These are phyloP conservation scores for Lasiurus borealis DNA, from an alignment of 2,113 vertebrate genomes.

Conservation along the genomic window DNA sequence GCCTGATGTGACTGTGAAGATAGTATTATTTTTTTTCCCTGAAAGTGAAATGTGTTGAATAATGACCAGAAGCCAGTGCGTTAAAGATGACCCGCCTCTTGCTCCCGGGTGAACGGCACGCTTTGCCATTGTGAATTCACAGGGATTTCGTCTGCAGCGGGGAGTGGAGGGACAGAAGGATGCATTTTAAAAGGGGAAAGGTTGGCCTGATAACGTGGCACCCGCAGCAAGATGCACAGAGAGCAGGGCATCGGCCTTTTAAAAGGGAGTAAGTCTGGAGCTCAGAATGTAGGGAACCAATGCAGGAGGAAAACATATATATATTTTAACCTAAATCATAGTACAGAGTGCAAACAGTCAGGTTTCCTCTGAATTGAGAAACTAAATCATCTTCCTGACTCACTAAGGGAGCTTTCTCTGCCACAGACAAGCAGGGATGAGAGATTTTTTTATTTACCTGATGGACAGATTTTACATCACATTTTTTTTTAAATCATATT, in stretches of 20 bases:
- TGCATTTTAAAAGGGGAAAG: slow-evolving; percentile 64
- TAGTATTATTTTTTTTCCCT: slow-evolving; percentile 44
- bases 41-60: slow-evolving; percentile 56
- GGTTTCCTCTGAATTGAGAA: slow-evolving; percentile 53
- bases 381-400: slow-evolving; percentile 51
- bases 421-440: not conserved
- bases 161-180: slow-evolving; percentile 52
- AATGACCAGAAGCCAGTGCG: slow-evolving; percentile 62
- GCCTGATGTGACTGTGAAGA: slow-evolving; percentile 59
- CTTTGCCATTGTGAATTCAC: slow-evolving; percentile 65
- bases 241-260: slow-evolving; percentile 11
- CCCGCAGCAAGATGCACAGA: slow-evolving; percentile 21
- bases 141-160: slow-evolving; percentile 51
- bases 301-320: slow-evolving; percentile 4
- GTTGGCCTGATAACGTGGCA: slow-evolving; percentile 29
- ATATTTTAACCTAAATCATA: not conserved
- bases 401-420: slow-evolving; percentile 41
- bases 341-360: slow-evolving; percentile 6
- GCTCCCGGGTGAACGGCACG: slow-evolving; percentile 39
- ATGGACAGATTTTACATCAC: slow-evolving; percentile 11
- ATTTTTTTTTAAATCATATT: not conserved
- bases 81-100: slow-evolving; percentile 66
- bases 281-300: slow-evolving; percentile 67
- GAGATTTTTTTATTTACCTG: slow-evolving; percentile 1
- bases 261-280: slow-evolving; percentile 56